Evolutionary conservation across 2,888 invertebrate species (phyloP).

Genomic region (Homarus gammarus): DNA sequence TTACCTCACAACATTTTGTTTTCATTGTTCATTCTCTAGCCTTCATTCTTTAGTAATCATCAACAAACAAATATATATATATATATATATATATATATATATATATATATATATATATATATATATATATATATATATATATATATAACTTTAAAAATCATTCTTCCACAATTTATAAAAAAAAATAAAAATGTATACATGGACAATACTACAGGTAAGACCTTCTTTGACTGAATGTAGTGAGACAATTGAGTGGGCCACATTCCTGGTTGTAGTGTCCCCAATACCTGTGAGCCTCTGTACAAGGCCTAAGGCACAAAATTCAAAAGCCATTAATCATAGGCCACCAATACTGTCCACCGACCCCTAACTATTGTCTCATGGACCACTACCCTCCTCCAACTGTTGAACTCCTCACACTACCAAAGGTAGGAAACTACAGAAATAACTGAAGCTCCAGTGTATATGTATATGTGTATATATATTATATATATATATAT

Average conservation of each 20-base stretch:
- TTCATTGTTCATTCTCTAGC: background rate
- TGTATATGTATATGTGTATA: background rate
- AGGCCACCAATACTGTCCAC: slow-evolving; percentile 26
- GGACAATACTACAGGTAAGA: too few species aligned
- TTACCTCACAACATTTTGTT: slow-evolving; percentile 4
- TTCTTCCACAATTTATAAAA: background rate
- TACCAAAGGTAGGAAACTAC: too few species aligned
- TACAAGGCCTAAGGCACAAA: slow-evolving; percentile 43
- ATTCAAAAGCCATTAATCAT: slow-evolving; percentile 66
- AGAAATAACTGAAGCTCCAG: too few species aligned
- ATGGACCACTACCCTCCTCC: background rate
- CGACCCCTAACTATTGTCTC: slow-evolving; percentile 37
- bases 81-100: too few species aligned
- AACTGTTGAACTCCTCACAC: background rate
- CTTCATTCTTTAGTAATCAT: background rate
- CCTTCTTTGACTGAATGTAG: background rate
- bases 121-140: too few species aligned
- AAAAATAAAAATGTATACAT: too few species aligned
- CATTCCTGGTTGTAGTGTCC: slow-evolving; percentile 50
- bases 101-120: too few species aligned
- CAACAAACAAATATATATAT: too few species aligned
- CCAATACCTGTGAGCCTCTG: slow-evolving; percentile 53
- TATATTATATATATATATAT: too few species aligned
- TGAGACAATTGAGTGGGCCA: slow-evolving; percentile 29
- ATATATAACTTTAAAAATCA: background rate